Base-by-base conservation (phyloP, 2,113 vertebrate species). In the Pionites leucogaster region DNA sequence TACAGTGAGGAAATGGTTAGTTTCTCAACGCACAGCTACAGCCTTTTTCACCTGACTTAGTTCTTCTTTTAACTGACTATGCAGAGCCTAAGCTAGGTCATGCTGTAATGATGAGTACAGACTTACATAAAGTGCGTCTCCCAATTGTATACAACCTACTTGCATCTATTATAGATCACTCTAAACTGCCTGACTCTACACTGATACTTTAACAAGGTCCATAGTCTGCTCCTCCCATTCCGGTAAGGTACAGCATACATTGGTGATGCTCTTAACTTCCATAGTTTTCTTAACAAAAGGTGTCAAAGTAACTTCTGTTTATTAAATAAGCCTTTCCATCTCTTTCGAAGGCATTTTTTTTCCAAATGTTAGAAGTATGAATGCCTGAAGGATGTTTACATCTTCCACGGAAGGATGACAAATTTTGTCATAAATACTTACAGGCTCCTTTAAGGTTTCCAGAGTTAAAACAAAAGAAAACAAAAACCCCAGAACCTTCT, bases 211-310 rank as follows among this genome's bases (percentile, higher is more conserved):
- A 46, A 59, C 25, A 49, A 89, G 60, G 10, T 24, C 64, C 41
- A 44, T 7, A 71, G 15, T 33, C 59, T 69, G 18, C 35, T 92
- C 37, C 79, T 90, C 70, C 37, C 6, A 31, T 29, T 72, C 39
- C 0, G 0, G 16, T 41, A 41, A 50, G 4, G 15, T 37, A 49
- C 27, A 90, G 46, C 3, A 0, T 17, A 23, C 9, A 31, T 3
- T 13, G 67, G 24, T 7, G 44, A 44, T 2, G 2, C 37, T 77
- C 33, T 71, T 44, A 44, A 77, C 12, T 70, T 60, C 29, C 46
- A 25, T 3, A 31, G 13, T 14, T 63, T 50, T 37, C 59, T 67
- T 63, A 84, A 46, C 9, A 50, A 64, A 85, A 92, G 4, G 0
- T 42, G 6, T 68, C 31, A 37, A 62, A 72, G 17, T 50, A 41